phyloP scores from a whole-genome alignment of 1,140 invertebrate species.

The Neuroterus valhalla region DNA sequence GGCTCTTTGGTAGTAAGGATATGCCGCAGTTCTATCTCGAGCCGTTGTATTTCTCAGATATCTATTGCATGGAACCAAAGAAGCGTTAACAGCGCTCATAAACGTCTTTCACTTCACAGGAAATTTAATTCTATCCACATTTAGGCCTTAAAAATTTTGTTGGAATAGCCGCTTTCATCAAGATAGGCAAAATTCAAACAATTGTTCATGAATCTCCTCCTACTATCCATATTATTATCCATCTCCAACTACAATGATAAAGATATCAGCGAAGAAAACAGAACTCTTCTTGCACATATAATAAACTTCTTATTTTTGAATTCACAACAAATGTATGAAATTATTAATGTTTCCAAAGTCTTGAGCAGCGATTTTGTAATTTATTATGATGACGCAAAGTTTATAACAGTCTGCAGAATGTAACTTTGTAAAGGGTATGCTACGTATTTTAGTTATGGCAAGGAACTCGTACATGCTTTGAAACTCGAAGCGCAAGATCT shows the following conservation, averaged over 20 bases:
- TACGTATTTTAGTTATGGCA: conserved; percentile 30
- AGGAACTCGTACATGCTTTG: conserved; percentile 23
- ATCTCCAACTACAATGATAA: neutral
- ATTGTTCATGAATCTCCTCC: conserved; percentile 16
- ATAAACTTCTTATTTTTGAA: neutral
- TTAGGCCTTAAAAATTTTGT: conserved; percentile 10
- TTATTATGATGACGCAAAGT: conserved; percentile 4
- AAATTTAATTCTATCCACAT: neutral
- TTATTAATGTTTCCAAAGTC: neutral
- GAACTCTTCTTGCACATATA: neutral
- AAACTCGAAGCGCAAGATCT: conserved; percentile 17
- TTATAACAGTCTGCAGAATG: conserved; percentile 8
- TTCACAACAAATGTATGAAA: neutral
- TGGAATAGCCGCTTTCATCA: conserved; percentile 3
- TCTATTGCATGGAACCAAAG: neutral
- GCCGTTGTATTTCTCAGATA: neutral
- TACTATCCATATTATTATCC: neutral
- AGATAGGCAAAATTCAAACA: neutral
- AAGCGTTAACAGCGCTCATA: conserved; percentile 3
- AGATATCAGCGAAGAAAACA: neutral
- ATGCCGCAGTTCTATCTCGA: neutral
- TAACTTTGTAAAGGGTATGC: conserved; percentile 13
- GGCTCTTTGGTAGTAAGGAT: conserved; percentile 4
- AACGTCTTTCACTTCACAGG: conserved; percentile 11
- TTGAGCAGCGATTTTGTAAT: neutral